Conservation (phyloP, 2,113 vertebrate genomes). For the Trogon surrucura region DNA sequence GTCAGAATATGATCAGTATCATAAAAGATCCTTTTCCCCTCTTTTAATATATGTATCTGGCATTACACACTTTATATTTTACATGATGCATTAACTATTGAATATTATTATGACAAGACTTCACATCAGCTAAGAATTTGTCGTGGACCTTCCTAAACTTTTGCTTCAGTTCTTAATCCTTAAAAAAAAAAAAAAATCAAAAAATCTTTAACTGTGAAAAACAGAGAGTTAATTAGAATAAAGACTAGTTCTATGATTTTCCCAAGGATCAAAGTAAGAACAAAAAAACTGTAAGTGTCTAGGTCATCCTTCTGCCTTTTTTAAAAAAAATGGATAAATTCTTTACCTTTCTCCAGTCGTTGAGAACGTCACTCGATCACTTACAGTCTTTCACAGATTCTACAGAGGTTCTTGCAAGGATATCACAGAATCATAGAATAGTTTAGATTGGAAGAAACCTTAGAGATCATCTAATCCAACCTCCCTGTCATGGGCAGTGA, state of each 20-base stretch:
- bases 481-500: too few relatives aligned
- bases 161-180: not conserved
- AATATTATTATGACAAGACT: not conserved
- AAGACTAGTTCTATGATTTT: not conserved
- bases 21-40: accelerated
- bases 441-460: too few relatives aligned
- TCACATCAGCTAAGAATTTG: not conserved
- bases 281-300: not conserved
- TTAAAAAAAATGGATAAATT: not conserved
- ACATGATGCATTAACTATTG: not conserved
- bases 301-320: not conserved
- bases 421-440: not conserved
- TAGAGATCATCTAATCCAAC: too few relatives aligned
- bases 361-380: not conserved
- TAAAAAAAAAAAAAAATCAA: not conserved
- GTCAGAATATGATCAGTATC: not conserved
- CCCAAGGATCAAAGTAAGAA: not conserved
- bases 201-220: not conserved
- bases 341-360: not conserved
- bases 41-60: accelerated
- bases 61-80: not conserved
- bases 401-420: not conserved
- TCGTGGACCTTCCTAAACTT: not conserved
- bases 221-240: not conserved
- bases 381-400: not conserved